Evolutionary conservation across 2,113 vertebrate species (phyloP).

Genomic region (Apus apus): DNA sequence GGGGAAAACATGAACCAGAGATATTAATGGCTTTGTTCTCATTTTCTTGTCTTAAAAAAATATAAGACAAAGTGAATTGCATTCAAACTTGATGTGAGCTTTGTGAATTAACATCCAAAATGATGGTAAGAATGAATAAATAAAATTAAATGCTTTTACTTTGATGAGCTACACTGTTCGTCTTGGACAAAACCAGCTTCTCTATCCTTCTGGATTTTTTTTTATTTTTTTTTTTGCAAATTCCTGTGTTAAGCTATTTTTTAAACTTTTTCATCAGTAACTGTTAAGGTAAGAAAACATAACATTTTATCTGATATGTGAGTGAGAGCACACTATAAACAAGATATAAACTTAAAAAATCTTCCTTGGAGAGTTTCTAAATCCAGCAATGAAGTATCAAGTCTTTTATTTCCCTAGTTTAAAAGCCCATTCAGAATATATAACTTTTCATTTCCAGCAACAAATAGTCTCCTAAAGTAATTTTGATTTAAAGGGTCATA

Average conservation of each 20-base stretch:
- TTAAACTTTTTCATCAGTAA: conserved; percentile 33
- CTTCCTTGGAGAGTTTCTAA: conserved; percentile 16
- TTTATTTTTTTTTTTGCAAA: neutral
- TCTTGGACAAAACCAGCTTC: conserved; percentile 15
- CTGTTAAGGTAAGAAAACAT: conserved; percentile 37
- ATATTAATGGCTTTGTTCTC: conserved; percentile 21
- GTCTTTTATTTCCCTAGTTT: conserved; percentile 11
- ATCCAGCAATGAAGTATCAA: neutral
- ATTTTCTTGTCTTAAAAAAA: conserved; percentile 4
- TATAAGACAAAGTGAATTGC: neutral
- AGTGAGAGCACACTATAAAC: conserved; percentile 5
- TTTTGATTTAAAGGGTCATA: conserved; percentile 7
- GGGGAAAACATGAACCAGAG: neutral
- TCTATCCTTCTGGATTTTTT: neutral
- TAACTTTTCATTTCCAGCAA: neutral
- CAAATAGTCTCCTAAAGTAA: neutral
- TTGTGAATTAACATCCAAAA: neutral
- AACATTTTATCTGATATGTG: neutral
- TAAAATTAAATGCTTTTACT: neutral
- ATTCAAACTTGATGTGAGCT: neutral
- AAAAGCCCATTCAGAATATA: conserved; percentile 15
- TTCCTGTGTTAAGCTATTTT: neutral
- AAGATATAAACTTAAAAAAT: conserved; percentile 27
- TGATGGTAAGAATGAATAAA: neutral
- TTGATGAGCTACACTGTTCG: neutral